phyloP scores from a whole-genome alignment of 2,888 invertebrate genomes.

The Elaeidobius kamerunicus region DNA sequence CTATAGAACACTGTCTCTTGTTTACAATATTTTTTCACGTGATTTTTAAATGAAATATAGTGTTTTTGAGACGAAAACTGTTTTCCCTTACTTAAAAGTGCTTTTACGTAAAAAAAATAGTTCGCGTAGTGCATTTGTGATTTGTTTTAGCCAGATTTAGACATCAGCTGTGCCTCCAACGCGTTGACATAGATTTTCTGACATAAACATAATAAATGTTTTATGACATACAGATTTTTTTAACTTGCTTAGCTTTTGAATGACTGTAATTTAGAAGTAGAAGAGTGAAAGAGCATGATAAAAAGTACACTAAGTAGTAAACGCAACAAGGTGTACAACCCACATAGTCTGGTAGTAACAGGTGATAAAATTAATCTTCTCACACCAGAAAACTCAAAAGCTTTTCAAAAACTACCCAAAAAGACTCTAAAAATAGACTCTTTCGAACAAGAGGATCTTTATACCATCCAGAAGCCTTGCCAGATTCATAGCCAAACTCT shows the following conservation, averaged over 20 bases:
- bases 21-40: constrained; percentile 16
- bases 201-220: background rate
- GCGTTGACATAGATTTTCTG: background rate
- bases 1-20: constrained; percentile 5
- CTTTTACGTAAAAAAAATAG: background rate
- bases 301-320: constrained; percentile 24
- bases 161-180: background rate
- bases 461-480: constrained; percentile 9
- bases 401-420: constrained; percentile 23
- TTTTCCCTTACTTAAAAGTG: no score
- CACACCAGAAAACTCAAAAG: constrained; percentile 6
- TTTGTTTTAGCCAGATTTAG: background rate
- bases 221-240: no score
- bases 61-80: no score
- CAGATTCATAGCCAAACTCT: background rate
- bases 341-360: constrained; percentile 33
- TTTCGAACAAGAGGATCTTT: constrained; percentile 10
- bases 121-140: background rate
- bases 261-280: background rate
- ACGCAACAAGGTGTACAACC: constrained; percentile 22
- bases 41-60: constrained; percentile 13
- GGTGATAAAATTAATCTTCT: constrained; percentile 33
- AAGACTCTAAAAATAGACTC: constrained; percentile 28
- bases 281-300: constrained; percentile 25
- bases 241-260: background rate